Base-by-base conservation (phyloP, 1,140 invertebrate species). In the Drosophila dunni region DNA sequence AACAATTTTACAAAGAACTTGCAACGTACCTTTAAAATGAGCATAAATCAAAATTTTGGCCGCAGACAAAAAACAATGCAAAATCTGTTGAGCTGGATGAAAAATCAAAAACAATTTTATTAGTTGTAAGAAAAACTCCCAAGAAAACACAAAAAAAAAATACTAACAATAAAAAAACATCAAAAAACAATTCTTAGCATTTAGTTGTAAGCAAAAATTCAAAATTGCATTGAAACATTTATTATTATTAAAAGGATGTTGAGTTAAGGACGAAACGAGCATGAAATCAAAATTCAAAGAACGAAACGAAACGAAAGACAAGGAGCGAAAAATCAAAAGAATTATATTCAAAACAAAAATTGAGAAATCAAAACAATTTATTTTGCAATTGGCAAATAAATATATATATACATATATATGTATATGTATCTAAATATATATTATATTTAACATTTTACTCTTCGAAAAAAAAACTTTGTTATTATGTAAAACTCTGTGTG, bases 41-140 rank as follows among this genome's bases (percentile, higher is more conserved):
- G 90, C 90, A 79, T 77, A 91, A 91, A 91, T 91, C 90, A 91
- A 91, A 91, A 91, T 88, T 86, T 81, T 80, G 86, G 54, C 75
- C 75, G 68, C 68, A 51, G 68, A 44, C 36, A 51, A 11, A 54
- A 44, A 34, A 8, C 4, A 15, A 53, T 29, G 11, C 53, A 56
- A 17, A 46, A 42, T 75, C 67, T 70, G 56, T 66, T 64, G 75
- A 66, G 75, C 69, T 68, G 62, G 46, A 71, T 29, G 54, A 44
- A 56, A 56, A 76, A 79, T 79, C 64, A 53, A 88, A 83, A 88
- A 65, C 57, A 77, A 29, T 83, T 86, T 88, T 88, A 82, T 60
- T 85, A 89, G 84, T 46, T 15, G n/a, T 88, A 88, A 89, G 83
- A 11, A 51, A 29, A 78, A 70, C 61, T 34, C 34, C 42, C 34